Percentiles rank a stretch among this genome's conserved stretches.
Evolutionary conservation across 2,113 vertebrate species (phyloP).

Genomic region (Shinisaurus crocodilurus): DNA sequence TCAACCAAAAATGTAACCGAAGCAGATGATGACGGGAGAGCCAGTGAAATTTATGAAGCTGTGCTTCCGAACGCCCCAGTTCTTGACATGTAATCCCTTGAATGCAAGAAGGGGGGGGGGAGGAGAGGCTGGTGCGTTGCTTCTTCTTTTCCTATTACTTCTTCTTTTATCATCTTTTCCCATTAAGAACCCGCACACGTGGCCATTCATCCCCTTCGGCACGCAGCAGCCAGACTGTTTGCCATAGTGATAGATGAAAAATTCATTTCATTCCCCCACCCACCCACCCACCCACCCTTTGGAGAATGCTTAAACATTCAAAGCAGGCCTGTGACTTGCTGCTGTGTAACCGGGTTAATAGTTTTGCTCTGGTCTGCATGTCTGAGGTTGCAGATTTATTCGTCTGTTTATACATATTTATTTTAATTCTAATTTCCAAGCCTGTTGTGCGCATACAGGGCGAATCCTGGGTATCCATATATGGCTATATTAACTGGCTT

Average conservation of each 20-base stretch:
- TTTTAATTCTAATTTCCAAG: neutral
- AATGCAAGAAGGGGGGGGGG: slow-evolving; percentile 10
- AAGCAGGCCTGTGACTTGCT: slow-evolving; percentile 53
- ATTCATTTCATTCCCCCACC: slow-evolving; percentile 62
- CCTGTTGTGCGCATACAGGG: no score
- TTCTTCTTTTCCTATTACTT: slow-evolving; percentile 51
- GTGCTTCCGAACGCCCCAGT: neutral
- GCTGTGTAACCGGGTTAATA: slow-evolving; percentile 49
- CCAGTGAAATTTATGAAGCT: slow-evolving; percentile 43
- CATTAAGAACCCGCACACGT: slow-evolving; percentile 58
- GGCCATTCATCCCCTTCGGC: slow-evolving; percentile 62
- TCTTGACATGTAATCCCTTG: slow-evolving; percentile 46
- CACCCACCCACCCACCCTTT: no score
- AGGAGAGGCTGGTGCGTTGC: neutral
- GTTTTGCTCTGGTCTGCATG: neutral
- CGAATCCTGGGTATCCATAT: neutral
- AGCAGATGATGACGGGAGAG: neutral
- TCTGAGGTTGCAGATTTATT: neutral
- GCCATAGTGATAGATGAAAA: slow-evolving; percentile 68
- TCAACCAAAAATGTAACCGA: neutral
- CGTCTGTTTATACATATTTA: neutral
- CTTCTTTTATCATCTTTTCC: slow-evolving; percentile 53
- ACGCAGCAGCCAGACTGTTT: slow-evolving; percentile 69
- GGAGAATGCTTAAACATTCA: slow-evolving; percentile 69
- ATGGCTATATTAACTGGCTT: neutral